phyloP scores from a whole-genome alignment of 1,140 invertebrate genomes.

The Saccostrea glomerata region DNA sequence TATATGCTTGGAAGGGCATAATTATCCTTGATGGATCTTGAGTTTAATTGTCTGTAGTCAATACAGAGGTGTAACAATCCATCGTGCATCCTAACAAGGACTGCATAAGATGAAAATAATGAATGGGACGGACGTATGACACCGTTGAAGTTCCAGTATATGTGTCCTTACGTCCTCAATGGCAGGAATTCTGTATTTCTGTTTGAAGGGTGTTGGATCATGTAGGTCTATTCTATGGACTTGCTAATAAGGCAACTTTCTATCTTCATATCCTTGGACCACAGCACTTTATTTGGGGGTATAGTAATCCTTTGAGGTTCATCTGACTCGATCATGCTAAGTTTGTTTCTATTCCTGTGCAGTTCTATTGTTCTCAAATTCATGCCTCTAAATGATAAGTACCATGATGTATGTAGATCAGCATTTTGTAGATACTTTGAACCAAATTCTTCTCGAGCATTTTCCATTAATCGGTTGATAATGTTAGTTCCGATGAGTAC shows the following conservation, averaged over 20 bases:
- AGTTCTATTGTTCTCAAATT: slow-evolving; percentile 34
- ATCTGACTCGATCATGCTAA: slow-evolving; percentile 29
- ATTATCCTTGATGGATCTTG: too few relatives aligned
- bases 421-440: slow-evolving; percentile 40
- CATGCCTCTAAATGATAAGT: slow-evolving; percentile 25
- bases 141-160: too few relatives aligned
- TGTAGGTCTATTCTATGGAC: slow-evolving; percentile 12
- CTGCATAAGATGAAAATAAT: too few relatives aligned
- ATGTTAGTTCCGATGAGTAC: slow-evolving; percentile 30
- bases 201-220: slow-evolving; percentile 35
- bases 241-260: too few relatives aligned
- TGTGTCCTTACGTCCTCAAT: too few relatives aligned
- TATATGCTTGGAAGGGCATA: too few relatives aligned
- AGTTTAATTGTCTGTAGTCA: too few relatives aligned
- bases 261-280: background rate
- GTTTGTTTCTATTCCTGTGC: background rate
- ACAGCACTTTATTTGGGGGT: slow-evolving; percentile 15
- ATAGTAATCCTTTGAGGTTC: slow-evolving; percentile 31
- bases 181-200: too few relatives aligned
- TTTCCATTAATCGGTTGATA: background rate
- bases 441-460: background rate
- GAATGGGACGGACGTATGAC: too few relatives aligned
- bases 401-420: too few relatives aligned
- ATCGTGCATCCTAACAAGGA: too few relatives aligned
- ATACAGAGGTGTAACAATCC: too few relatives aligned